phyloP scores from a whole-genome alignment of 2,797 vertebrate genomes.

The Takifugu rubripes region DNA sequence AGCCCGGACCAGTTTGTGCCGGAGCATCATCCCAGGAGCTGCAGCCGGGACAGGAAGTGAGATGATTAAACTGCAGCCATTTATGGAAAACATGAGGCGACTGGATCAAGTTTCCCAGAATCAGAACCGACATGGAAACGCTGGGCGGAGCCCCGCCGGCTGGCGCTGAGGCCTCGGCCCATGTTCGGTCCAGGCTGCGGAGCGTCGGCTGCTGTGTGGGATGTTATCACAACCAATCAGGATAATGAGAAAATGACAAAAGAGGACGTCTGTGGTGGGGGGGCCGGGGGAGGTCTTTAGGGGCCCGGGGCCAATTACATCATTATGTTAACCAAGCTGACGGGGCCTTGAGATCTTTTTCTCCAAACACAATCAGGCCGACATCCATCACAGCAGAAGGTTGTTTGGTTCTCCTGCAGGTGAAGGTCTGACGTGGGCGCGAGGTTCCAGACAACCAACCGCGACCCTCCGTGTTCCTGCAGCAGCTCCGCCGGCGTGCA shows the following conservation, averaged over 20 bases:
- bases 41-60: conserved; percentile 12
- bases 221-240: conserved; percentile 24
- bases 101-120: too few relatives aligned
- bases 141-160: too few relatives aligned
- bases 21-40: conserved; percentile 18
- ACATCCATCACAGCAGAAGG: conserved; percentile 21
- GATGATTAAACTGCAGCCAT: conserved; percentile 1
- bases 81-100: too few relatives aligned
- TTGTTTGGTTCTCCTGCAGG: conserved; percentile 18
- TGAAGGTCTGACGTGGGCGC: conserved; percentile 15
- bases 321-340: conserved; percentile 45
- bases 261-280: conserved; percentile 5
- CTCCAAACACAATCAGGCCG: conserved; percentile 30
- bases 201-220: conserved; percentile 1
- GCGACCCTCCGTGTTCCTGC: neutral
- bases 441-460: too few relatives aligned
- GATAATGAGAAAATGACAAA: conserved; percentile 12
- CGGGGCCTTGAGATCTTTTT: conserved; percentile 31
- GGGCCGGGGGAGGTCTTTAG: conserved; percentile 32
- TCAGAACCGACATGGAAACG: too few relatives aligned
- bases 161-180: too few relatives aligned
- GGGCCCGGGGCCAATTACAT: conserved; percentile 48
- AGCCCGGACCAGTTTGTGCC: conserved; percentile 19
- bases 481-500: conserved; percentile 32
- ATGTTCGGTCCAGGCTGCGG: too few relatives aligned